Base-by-base conservation (phyloP, 2,888 invertebrate genomes). In the Nemotelus nigrinus region DNA sequence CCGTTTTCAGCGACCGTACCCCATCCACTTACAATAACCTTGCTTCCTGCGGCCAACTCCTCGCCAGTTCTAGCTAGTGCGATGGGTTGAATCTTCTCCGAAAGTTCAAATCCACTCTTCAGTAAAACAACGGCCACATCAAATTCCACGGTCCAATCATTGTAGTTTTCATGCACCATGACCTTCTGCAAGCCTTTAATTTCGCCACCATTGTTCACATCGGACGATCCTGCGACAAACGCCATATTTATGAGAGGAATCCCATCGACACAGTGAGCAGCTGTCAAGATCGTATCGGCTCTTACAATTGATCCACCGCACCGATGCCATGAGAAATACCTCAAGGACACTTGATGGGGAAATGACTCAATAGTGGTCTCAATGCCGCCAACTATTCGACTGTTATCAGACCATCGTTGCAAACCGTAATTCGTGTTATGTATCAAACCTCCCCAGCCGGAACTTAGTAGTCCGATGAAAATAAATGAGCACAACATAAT, bases 41-140 rank as follows among this genome's bases (percentile, higher is more conserved):
- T 55, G 2, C 65, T 39, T 4, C 75, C 75, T 3, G 48, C 63
- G 6, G 3, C 3, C 25, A 64, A 8, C 44, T 8, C n/a, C 1
- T 83, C 82, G 3, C 83, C 85, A 7, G 3, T 60, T 0, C 82
- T 81, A 44, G 86, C 82, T 83, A 90, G 82, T 3, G 83, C 78
- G 10, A 89, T 85, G 1, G 86, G 83, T n/a, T 84, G 83, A 0
- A 88, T 85, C 1, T 80, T 82, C 0, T 85, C 82, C 70, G 80
- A 85, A 75, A 86, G 88, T 8, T 82, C 80, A 55, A 90, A 83
- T 0, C 88, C 86, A 8, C 82, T 85, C 0, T 86, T 77, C 2
- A 90, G 84, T 85, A 88, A 87, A 3, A 90, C 80, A 0, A 90
- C 80, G 0, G 89, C 90, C 4, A 90, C 84, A 64, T 90, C 90